These are phyloP conservation scores for Polymixis lichenea DNA, from an alignment of 2,888 invertebrate genomes.

Conservation along the genomic window DNA sequence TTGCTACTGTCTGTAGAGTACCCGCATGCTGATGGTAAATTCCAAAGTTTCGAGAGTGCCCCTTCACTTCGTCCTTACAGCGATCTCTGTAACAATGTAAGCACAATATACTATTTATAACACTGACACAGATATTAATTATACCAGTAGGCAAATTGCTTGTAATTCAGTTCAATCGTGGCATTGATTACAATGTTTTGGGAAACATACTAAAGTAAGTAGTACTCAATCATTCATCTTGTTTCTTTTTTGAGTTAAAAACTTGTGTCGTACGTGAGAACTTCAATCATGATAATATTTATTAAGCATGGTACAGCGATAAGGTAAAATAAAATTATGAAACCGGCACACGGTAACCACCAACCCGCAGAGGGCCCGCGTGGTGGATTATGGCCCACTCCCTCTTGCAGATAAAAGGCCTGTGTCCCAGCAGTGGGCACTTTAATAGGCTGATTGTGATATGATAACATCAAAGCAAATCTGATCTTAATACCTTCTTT, in stretches of 20 bases:
- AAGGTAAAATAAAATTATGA: background rate
- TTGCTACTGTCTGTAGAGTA: conserved; percentile 1
- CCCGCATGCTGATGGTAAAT: background rate
- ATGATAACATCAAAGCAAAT: too few relatives aligned
- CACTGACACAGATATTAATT: background rate
- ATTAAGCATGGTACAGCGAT: background rate
- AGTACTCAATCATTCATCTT: background rate
- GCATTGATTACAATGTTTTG: background rate
- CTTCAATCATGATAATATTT: background rate
- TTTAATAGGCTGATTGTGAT: too few relatives aligned
- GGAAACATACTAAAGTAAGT: background rate
- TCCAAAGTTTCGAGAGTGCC: conserved; percentile 34
- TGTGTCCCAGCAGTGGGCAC: too few relatives aligned
- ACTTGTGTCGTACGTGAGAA: background rate
- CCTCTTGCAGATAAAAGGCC: too few relatives aligned
- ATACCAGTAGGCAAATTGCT: background rate
- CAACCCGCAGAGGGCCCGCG: too few relatives aligned
- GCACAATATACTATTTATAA: too few relatives aligned
- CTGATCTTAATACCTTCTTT: too few relatives aligned
- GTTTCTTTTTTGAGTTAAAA: background rate
- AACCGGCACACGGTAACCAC: too few relatives aligned
- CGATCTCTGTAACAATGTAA: background rate
- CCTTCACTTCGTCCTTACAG: conserved; percentile 58
- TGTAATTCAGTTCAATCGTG: background rate
- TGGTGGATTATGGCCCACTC: too few relatives aligned